phyloP scores from a whole-genome alignment of 1,140 invertebrate species.

The Hypsibius dujardini region DNA sequence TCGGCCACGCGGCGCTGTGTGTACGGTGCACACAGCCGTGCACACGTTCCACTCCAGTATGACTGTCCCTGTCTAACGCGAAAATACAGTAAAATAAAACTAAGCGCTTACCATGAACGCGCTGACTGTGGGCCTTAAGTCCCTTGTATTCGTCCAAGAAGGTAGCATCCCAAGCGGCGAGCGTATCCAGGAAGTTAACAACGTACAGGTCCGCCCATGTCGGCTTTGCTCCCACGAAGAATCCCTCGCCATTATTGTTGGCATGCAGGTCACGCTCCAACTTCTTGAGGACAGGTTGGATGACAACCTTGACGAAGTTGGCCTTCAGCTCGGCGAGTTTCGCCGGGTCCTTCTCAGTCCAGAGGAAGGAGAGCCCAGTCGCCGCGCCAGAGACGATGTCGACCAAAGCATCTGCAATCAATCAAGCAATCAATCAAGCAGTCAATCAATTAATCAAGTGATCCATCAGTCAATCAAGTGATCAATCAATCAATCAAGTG shows the following conservation, averaged over 20 bases:
- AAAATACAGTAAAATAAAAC: no score
- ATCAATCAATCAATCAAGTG: no score
- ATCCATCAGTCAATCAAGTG: no score
- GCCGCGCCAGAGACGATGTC: conserved; percentile 17
- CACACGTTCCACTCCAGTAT: no score
- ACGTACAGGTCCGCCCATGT: conserved; percentile 49
- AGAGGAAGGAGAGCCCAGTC: conserved; percentile 23
- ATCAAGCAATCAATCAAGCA: no score
- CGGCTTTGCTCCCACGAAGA: conserved; percentile 33
- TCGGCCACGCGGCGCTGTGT: no score
- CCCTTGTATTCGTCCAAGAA: conserved; percentile 15
- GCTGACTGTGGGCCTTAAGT: conserved; percentile 18
- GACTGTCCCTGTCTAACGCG: no score
- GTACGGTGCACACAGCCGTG: no score
- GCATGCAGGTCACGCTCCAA: conserved; percentile 21
- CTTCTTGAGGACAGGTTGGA: conserved; percentile 19
- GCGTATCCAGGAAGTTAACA: conserved; percentile 38
- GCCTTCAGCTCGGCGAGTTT: conserved; percentile 26
- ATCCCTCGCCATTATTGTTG: conserved; percentile 21
- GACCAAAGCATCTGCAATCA: no score
- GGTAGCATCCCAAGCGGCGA: conserved; percentile 16
- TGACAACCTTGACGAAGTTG: conserved; percentile 20
- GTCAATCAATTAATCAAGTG: no score
- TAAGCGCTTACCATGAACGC: background rate
- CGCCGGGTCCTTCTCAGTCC: conserved; percentile 26